Base-by-base conservation (phyloP, 2,113 vertebrate species). In the Scomber japonicus region DNA sequence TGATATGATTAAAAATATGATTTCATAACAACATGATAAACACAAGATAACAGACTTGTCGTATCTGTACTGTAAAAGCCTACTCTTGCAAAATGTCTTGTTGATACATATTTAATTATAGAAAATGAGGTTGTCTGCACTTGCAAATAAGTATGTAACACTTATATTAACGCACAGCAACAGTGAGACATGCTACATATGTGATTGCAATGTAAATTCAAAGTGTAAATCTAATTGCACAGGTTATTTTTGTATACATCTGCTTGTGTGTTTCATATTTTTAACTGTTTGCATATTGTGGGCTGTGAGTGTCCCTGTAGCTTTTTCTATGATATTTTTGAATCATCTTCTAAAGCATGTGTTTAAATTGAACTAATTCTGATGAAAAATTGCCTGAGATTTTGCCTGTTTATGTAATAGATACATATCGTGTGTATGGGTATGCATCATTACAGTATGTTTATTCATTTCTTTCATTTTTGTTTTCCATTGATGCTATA, bases 241-340 rank as follows among this genome's bases (percentile, higher is more conserved):
- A 73, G 12, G 50, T 40, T 80, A 85, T 84, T 83, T 87, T 85
- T 88, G 50, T 80, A 83, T 31, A 55, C 53, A 61, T 76, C 19
- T 82, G 27, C n/a, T 71, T 76, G 66, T 65, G 12, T 71, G 60
- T 82, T 86, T 81, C 63, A 69, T 69, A 71, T 84, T 61, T 70
- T 67, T 11, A 72, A 49, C 13, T 45, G 16, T 54, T 57, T 40
- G 2, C 54, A 71, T 45, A 17, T 71, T 66, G 72, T 59, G 46
- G n/a, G 27, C 31, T 81, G 17, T 85, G 59, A 76, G 16, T 78
- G 27, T 72, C 50, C 24, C 49, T 50, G 17, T 78, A 59, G 16
- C 65, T 71, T 80, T 72, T 79, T 78, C 40, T 48, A 62, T 65
- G 1, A 3, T 35, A 67, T 56, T 45, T 82, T 67, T 68, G 8